Conservation (phyloP, 2,113 vertebrate species). For the Romanogobio albipinnatus region DNA sequence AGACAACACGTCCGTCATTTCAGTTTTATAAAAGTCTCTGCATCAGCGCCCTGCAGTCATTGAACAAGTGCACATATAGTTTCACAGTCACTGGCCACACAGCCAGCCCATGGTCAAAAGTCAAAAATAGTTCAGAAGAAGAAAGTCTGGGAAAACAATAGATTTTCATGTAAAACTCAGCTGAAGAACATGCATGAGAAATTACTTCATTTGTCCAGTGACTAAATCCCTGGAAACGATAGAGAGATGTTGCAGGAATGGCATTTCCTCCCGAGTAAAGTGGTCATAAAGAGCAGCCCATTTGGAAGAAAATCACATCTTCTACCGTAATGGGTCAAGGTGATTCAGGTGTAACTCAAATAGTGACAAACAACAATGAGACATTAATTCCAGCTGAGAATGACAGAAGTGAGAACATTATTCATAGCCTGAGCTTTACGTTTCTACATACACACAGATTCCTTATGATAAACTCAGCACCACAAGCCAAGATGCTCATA, state of each 20-base stretch:
- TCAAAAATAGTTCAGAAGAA: neutral
- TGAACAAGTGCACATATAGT: neutral
- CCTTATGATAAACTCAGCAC: neutral
- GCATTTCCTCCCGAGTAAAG: slow-evolving; percentile 10
- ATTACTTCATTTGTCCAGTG: neutral
- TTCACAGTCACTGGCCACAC: neutral
- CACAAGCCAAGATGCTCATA: neutral
- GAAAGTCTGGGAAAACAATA: neutral
- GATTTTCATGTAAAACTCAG: neutral
- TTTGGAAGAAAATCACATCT: slow-evolving; percentile 3
- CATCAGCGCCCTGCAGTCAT: slow-evolving; percentile 1
- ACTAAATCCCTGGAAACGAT: neutral
- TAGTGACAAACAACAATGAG: neutral
- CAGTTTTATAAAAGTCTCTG: slow-evolving; percentile 24
- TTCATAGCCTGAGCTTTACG: neutral
- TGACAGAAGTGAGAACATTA: neutral
- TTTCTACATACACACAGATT: neutral
- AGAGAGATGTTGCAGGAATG: neutral
- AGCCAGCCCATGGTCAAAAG: neutral
- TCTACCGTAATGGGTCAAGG: neutral
- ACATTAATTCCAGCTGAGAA: slow-evolving; percentile 5
- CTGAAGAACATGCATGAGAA: neutral
- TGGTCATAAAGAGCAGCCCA: neutral
- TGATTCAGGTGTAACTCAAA: neutral
- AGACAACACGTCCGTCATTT: neutral